Base-by-base conservation (phyloP, 2,888 invertebrate species). In the Limnephilus lunatus region DNA sequence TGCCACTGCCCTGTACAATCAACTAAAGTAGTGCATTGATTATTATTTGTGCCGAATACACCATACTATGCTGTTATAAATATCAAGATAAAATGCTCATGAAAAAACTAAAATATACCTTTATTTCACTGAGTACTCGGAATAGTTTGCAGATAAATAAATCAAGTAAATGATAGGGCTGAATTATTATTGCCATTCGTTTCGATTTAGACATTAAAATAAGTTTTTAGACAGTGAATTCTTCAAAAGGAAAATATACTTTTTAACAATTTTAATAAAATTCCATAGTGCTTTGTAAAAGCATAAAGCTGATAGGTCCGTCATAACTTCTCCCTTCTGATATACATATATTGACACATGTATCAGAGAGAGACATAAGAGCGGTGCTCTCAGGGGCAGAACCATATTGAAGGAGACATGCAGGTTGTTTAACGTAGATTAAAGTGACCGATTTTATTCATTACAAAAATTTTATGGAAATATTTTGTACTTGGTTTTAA, bases 111-210 rank as follows among this genome's bases (percentile, higher is more conserved):
- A 83, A 83, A 83, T 83, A 83, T 83, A 14, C 83, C 15, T 19
- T 32, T 32, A 15, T 30, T 83, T 35, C 83, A 83, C 35, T 4
- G 83, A 9, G 32, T 83, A 35, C 35, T 83, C 9, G 19, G 25
- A 68, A 9, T n/a, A 25, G 9, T 68, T 68, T 83, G 32, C 25
- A 83, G 83, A 0, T 83, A 83, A 83, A 83, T 68, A 83, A 83
- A 83, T 14, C 5, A 35, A 83, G 35, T 32, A 35, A 19, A 32
- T 39, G 32, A 19, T n/a, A 35, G 81, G 25, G 81, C 25, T 80
- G 81, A 35, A 3, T 39, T 80, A 89, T 81, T 81, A 89, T 89
- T 89, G 88, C 88, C 88, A 89, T 81, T 80, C 88, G 35, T 87
- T 48, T 87, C 53, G 14, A 68, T 87, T 31, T 19, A 30, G 30